Evolutionary conservation across 2,888 invertebrate species (phyloP), one percentile per base, ranked within the genome.

Genomic region (Acanthoscelides obtectus): DNA sequence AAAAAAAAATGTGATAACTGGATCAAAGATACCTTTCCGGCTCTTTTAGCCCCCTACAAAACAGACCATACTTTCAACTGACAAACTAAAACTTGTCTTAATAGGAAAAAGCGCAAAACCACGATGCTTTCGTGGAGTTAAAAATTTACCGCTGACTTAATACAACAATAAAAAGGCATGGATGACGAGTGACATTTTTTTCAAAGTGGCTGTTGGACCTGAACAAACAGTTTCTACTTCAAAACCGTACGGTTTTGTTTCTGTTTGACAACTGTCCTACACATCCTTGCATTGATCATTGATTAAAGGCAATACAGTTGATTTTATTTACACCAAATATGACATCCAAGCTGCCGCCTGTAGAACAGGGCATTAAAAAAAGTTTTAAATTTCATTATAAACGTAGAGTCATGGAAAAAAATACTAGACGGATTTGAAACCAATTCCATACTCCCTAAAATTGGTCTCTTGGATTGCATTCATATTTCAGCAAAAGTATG

Each of bases 71-170:
- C n/a, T n/a, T n/a, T n/a, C n/a, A n/a, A 77, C 79, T 25, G 78
- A 80, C 73, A 83, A 83, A 80, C 76, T 76, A 71, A 79, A 78
- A 72, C 77, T 74, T 67, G 69, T 81, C 0, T 69, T 81, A n/a
- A 82, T 83, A 64, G 82, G 82, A 66, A 83, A 82, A 78, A 72
- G 80, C 21, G 75, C 77, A 71, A 80, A 81, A 73, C 81, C 83
- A 17, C 25, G 79, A 71, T 81, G 80, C 76, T 83, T 83, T 73
- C 45, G 45, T 66, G 71, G 79, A 66, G 69, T 74, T 69, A 67
- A 69, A 20, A 19, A 70, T 70, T 27, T 22, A 27, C 70, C 67
- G 67, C 12, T 66, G 22, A 22, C 65, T 17, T 65, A 65, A 5
- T 65, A 65, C 65, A 65, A 12, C 20, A 65, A 65, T 65, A 65